Conservation (phyloP, 2,113 vertebrate species). For the Leptobrachium leishanense region DNA sequence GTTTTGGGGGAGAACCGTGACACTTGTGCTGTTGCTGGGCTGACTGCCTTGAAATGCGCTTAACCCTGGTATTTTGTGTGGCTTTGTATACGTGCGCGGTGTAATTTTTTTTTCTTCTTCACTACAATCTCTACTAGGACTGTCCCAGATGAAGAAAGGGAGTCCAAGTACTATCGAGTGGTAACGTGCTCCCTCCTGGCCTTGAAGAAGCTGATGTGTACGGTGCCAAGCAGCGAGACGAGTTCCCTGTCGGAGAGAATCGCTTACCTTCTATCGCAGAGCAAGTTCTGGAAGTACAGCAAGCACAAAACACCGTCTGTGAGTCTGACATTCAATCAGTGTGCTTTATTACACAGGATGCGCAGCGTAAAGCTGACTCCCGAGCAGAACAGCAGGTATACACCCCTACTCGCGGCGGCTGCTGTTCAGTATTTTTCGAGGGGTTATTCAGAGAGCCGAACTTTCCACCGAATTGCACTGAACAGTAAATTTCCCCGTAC, state of each 20-base stretch:
- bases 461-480: too few species aligned
- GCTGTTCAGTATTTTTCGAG: too few species aligned
- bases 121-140: constrained; percentile 64
- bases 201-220: constrained; percentile 82
- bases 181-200: constrained; percentile 90
- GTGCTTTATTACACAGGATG: too few species aligned
- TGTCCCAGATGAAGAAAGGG: constrained; percentile 87
- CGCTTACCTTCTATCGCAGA: constrained; percentile 73
- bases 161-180: constrained; percentile 86
- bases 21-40: too few species aligned
- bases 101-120: constrained; percentile 1
- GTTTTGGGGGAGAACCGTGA: too few species aligned
- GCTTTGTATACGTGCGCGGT: background rate
- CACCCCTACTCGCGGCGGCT: too few species aligned
- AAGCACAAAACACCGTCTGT: constrained; percentile 88
- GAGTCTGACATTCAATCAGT: constrained; percentile 31
- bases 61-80: background rate
- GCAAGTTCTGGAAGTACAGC: constrained; percentile 95
- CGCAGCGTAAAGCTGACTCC: too few species aligned
- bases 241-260: constrained; percentile 74
- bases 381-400: too few species aligned
- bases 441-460: too few species aligned
- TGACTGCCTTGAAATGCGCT: too few species aligned
- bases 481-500: too few species aligned
- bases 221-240: constrained; percentile 76